These are phyloP conservation scores for Cinclus cinclus DNA, from an alignment of 2,113 vertebrate genomes.

Conservation along the genomic window DNA sequence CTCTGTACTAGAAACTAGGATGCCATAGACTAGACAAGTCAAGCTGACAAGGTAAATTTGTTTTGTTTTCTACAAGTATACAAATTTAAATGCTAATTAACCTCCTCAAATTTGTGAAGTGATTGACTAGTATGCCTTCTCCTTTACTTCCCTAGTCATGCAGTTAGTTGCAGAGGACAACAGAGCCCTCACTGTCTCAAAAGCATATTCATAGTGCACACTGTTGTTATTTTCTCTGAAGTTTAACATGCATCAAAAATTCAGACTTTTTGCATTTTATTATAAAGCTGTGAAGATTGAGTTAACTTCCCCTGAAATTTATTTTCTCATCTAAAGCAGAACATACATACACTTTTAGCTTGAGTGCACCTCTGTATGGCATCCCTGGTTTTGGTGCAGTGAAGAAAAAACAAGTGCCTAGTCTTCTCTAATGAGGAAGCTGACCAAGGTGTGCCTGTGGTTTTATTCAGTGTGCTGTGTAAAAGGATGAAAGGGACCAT, in stretches of 20 bases:
- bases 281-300: not conserved
- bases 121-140: not conserved
- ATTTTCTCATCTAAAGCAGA: not conserved
- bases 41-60: not conserved
- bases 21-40: not conserved
- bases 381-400: not conserved
- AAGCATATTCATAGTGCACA: not conserved
- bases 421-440: conserved; percentile 41
- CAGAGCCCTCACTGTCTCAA: not conserved
- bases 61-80: not conserved
- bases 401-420: not conserved
- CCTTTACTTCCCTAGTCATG: not conserved
- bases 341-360: not conserved
- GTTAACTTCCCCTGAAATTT: not conserved
- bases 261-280: not conserved
- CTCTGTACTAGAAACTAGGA: not conserved
- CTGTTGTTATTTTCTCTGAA: not conserved
- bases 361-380: not conserved
- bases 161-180: not conserved
- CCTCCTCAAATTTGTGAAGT: not conserved
- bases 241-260: not conserved
- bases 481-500: conserved; percentile 53
- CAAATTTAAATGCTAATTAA: not conserved
- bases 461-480: conserved; percentile 39
- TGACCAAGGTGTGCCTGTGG: conserved; percentile 44